Evolutionary conservation across 2,888 invertebrate species (phyloP), one percentile per base, ranked within the genome.

Genomic region (Cerastis leucographa): DNA sequence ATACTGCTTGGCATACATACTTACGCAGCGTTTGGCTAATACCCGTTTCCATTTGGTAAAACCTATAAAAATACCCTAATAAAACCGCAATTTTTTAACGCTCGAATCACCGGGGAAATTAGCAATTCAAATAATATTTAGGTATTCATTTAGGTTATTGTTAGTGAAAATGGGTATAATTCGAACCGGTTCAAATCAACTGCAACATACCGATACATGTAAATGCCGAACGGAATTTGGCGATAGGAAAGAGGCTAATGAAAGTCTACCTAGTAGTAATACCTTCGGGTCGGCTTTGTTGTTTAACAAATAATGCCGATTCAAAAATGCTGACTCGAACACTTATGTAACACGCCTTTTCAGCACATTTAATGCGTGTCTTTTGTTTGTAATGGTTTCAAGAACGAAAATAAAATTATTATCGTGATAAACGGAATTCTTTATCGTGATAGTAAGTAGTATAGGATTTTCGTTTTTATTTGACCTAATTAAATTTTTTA

Each of bases 401-500:
- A 35, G 17, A 70, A 51, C n/a, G 22, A 56, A 54, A 62, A 46
- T 49, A 42, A 61, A 42, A 59, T 46, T n/a, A 35, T 46, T 54
- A 83, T 83, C 51, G 22, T 25, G n/a, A 29, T 54, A 25, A 35
- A 25, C 11, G 22, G 17, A 35, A 46, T 17, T 22, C 2, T 25
- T 75, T 46, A 73, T 74, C 44, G 25, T 25, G 61, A 25, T 75
- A 42, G 22, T 46, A 62, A 59, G 19, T 65, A 46, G n/a, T 7
- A 0, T 56, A 2, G 8, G n/a, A 42, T 54, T 46, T n/a, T 51
- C 0, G 14, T 29, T 67, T 71, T 42, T 35, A 40, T 35, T 49
- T 75, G 81, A 67, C 76, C 76, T 67, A 35, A 29, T 68, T 81
- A 9, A 5, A 9, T 61, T 29, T 65, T 44, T 65, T 40, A 22